These are phyloP conservation scores for Oscheius sp. DNA, from an alignment of 1,140 invertebrate genomes.

Conservation along the genomic window DNA sequence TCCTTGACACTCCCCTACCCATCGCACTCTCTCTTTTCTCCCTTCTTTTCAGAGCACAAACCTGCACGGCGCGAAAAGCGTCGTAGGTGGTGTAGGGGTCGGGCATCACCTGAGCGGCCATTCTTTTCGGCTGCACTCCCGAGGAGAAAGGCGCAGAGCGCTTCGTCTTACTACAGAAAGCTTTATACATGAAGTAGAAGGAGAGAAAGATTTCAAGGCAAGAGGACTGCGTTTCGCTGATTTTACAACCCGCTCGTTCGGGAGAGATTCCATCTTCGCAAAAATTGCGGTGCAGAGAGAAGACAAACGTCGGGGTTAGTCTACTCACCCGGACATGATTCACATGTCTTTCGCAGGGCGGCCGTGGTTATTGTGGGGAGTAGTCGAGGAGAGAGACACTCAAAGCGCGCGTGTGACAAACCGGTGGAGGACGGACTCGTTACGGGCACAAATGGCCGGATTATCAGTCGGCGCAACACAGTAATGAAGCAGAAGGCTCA, in stretches of 20 bases:
- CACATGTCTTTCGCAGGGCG: background rate
- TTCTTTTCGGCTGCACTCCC: constrained; percentile 9
- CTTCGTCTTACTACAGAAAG: constrained; percentile 1
- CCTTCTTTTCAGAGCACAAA: too few relatives aligned
- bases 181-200: background rate
- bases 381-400: background rate
- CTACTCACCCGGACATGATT: background rate
- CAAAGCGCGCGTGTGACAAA: background rate
- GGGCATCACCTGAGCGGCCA: background rate
- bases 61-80: constrained; percentile 1
- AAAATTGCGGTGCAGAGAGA: too few relatives aligned
- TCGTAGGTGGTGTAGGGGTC: background rate
- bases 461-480: background rate
- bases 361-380: background rate
- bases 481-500: constrained; percentile 4
- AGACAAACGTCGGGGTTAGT: background rate
- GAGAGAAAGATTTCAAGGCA: background rate
- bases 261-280: too few relatives aligned
- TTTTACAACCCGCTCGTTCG: too few relatives aligned
- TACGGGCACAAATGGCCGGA: constrained; percentile 4
- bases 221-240: background rate
- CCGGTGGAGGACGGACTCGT: background rate
- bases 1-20: too few relatives aligned
- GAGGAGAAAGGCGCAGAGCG: constrained; percentile 1
- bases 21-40: too few relatives aligned